Conservation (phyloP, 2,797 vertebrate genomes). For the Stomatorhinus walkeri region DNA sequence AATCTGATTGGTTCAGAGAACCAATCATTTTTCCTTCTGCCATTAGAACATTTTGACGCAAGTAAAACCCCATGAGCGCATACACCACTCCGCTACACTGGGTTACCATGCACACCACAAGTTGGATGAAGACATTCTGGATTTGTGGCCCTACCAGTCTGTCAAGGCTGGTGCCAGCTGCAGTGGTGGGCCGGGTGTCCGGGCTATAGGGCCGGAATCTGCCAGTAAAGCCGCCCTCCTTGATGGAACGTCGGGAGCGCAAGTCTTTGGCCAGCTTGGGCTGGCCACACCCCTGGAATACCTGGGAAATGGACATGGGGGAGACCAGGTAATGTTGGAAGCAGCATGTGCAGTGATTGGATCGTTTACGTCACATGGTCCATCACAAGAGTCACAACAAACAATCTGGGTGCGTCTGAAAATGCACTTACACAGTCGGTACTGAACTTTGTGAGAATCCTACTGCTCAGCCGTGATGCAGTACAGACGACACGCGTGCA, state of each 20-base stretch:
- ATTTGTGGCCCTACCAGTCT: constrained; percentile 67
- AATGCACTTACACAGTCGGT: background rate
- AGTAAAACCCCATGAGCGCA: background rate
- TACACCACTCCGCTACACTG: background rate
- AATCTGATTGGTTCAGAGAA: background rate
- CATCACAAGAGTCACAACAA: background rate
- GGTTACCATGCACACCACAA: background rate
- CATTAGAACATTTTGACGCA: background rate
- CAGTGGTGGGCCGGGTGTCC: constrained; percentile 84
- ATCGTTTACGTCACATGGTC: background rate
- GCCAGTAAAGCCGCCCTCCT: constrained; percentile 71
- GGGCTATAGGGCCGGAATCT: constrained; percentile 87
- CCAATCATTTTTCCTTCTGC: background rate
- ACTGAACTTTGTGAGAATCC: background rate
- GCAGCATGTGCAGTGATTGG: background rate
- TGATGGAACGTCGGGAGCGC: constrained; percentile 69
- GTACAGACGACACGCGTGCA: background rate
- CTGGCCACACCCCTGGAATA: constrained; percentile 91
- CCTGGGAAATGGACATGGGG: constrained; percentile 51
- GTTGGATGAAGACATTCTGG: background rate
- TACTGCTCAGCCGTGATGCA: background rate
- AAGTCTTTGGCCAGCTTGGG: constrained; percentile 61
- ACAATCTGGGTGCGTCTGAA: background rate
- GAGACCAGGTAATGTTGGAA: background rate
- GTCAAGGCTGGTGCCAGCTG: constrained; percentile 89